These are phyloP conservation scores for Polyommatus icarus DNA, from an alignment of 2,888 invertebrate genomes.

Conservation along the genomic window DNA sequence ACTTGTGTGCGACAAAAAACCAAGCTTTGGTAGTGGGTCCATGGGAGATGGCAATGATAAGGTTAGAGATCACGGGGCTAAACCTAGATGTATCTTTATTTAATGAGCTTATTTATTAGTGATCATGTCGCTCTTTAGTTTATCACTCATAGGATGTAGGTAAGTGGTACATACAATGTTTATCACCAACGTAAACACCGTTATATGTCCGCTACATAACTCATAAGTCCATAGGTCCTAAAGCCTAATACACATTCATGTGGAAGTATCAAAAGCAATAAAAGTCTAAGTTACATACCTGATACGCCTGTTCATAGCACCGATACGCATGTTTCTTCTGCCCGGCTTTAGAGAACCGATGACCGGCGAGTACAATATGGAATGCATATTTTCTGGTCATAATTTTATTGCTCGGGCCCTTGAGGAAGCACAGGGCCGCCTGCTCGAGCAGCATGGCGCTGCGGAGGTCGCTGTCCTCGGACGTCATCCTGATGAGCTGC, in stretches of 20 bases:
- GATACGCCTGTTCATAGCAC: slow-evolving; percentile 95
- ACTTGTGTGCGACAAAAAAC: background rate
- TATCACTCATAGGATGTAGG: too few relatives aligned
- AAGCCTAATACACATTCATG: too few relatives aligned
- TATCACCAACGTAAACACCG: too few relatives aligned
- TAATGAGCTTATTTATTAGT: too few relatives aligned
- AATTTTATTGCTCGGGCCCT: slow-evolving; percentile 78
- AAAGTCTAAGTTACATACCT: slow-evolving; percentile 72
- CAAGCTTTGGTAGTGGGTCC: background rate
- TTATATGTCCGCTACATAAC: too few relatives aligned
- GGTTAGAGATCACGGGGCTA: too few relatives aligned
- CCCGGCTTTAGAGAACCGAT: slow-evolving; percentile 95
- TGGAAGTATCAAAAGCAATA: too few relatives aligned
- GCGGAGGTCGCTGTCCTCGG: slow-evolving; percentile 97
- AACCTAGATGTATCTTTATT: too few relatives aligned
- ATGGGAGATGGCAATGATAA: too few relatives aligned
- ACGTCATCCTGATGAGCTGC: slow-evolving; percentile 96
- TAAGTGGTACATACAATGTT: too few relatives aligned
- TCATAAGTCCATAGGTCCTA: too few relatives aligned
- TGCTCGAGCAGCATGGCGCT: slow-evolving; percentile 97
- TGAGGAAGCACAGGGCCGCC: slow-evolving; percentile 94
- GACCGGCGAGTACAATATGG: slow-evolving; percentile 97
- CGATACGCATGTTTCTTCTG: slow-evolving; percentile 95
- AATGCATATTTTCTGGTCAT: slow-evolving; percentile 97
- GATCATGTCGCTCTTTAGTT: too few relatives aligned